phyloP scores from a whole-genome alignment of 2,113 vertebrate genomes.

The Hippocampus zosterae region DNA sequence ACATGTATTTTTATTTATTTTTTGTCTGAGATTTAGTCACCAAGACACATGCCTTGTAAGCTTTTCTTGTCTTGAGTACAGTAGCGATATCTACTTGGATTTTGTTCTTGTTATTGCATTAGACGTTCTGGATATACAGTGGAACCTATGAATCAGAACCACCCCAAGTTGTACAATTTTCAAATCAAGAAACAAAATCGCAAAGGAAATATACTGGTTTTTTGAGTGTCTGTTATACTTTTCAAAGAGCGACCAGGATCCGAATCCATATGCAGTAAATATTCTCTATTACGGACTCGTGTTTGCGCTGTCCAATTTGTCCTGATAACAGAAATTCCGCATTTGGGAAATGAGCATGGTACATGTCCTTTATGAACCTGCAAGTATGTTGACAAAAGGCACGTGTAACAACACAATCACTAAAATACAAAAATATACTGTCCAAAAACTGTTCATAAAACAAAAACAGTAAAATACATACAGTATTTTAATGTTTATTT shows the following conservation, averaged over 20 bases:
- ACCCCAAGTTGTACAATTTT: neutral
- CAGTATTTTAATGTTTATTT: too few species aligned
- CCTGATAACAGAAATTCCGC: too few species aligned
- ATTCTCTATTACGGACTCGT: too few species aligned
- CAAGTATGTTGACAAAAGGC: too few species aligned
- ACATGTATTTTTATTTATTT: constrained; percentile 26
- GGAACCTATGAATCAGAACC: neutral
- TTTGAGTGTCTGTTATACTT: neutral
- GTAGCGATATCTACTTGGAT: constrained; percentile 25
- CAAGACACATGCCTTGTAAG: constrained; percentile 29
- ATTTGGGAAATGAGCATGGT: too few species aligned
- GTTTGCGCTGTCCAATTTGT: too few species aligned
- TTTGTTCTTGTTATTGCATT: constrained; percentile 16
- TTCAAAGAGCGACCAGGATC: neutral
- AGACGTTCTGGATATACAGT: constrained; percentile 1
- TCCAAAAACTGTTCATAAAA: too few species aligned
- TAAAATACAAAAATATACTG: too few species aligned
- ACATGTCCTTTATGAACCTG: too few species aligned
- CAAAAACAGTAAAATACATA: too few species aligned
- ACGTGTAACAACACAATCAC: too few species aligned
- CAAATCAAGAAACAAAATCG: neutral
- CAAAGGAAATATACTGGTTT: neutral
- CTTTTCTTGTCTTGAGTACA: constrained; percentile 31
- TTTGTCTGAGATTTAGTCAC: constrained; percentile 29
- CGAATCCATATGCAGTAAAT: neutral